These are phyloP conservation scores for Taphrorychus bicolor DNA, from an alignment of 2,888 invertebrate species.

Conservation along the genomic window DNA sequence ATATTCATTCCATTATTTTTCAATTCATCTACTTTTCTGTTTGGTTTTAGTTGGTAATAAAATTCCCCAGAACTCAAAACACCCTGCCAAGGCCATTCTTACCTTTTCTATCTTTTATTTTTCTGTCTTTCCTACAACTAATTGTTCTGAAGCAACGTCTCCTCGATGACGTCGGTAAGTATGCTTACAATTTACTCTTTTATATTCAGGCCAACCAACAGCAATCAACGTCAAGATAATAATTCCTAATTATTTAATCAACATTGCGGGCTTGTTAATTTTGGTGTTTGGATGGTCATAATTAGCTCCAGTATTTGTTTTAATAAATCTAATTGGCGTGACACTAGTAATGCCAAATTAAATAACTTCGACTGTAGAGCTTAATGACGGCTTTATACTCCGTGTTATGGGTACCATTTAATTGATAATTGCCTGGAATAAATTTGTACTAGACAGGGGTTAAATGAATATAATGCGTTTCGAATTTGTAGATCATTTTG, in stretches of 20 bases:
- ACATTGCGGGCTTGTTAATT: constrained; percentile 1
- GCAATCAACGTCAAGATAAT: not conserved
- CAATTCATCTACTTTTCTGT: no score
- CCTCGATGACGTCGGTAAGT: no score
- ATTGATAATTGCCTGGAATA: not conserved
- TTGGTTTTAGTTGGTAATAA: no score
- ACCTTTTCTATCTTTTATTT: no score
- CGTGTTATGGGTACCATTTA: not conserved
- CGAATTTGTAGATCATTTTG: not conserved
- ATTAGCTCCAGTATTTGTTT: constrained; percentile 4
- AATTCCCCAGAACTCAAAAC: no score
- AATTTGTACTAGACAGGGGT: not conserved
- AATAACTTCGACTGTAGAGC: not conserved
- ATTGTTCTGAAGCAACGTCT: no score
- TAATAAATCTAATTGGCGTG: constrained; percentile 5
- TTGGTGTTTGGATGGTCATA: constrained; percentile 7
- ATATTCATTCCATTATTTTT: no score
- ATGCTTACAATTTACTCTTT: no score
- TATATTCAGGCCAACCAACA: no score
- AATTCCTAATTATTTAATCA: constrained; percentile 1
- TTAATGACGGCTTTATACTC: constrained; percentile 5
- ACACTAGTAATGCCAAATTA: constrained; percentile 7
- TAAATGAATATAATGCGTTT: not conserved
- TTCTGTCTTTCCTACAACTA: no score
- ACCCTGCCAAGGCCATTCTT: no score